Conservation (phyloP, 2,888 invertebrate genomes). For the Caenorhabditis sp. region DNA sequence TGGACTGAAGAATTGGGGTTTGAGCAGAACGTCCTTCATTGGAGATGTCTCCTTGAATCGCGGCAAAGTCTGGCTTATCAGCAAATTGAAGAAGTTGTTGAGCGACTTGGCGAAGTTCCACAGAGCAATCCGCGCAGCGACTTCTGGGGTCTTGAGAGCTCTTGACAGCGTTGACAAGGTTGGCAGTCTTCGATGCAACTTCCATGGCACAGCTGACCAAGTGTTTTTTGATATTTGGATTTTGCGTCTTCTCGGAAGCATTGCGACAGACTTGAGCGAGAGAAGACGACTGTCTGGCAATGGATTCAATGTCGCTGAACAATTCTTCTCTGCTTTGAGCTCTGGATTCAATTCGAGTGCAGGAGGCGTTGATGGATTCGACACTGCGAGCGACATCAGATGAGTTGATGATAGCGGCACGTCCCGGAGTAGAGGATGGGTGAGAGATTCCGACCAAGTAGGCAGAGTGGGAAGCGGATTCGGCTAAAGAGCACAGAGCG, state of each 20-base stretch:
- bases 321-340: constrained; percentile 70
- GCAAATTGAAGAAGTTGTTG: constrained; percentile 95
- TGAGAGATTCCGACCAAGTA: constrained; percentile 96
- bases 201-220: constrained; percentile 98
- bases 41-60: constrained; percentile 94
- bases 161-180: constrained; percentile 95
- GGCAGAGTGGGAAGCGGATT: constrained; percentile 94
- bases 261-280: constrained; percentile 95
- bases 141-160: constrained; percentile 84
- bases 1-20: constrained; percentile 91
- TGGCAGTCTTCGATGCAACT: constrained; percentile 95
- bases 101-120: constrained; percentile 92
- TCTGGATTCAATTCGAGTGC: constrained; percentile 85
- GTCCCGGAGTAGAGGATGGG: constrained; percentile 90
- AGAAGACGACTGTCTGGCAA: constrained; percentile 96
- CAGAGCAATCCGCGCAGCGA: constrained; percentile 87
- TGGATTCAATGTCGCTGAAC: constrained; percentile 88
- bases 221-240: constrained; percentile 92
- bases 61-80: constrained; percentile 94
- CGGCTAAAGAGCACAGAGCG: constrained; percentile 93
- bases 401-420: constrained; percentile 93
- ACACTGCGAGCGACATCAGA: constrained; percentile 92
- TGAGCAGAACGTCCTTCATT: constrained; percentile 87
- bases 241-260: constrained; percentile 93
- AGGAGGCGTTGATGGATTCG: constrained; percentile 93